Evolutionary conservation across 2,113 vertebrate species (phyloP), one percentile per base, ranked within the genome.

Genomic region (Phasianus colchicus): DNA sequence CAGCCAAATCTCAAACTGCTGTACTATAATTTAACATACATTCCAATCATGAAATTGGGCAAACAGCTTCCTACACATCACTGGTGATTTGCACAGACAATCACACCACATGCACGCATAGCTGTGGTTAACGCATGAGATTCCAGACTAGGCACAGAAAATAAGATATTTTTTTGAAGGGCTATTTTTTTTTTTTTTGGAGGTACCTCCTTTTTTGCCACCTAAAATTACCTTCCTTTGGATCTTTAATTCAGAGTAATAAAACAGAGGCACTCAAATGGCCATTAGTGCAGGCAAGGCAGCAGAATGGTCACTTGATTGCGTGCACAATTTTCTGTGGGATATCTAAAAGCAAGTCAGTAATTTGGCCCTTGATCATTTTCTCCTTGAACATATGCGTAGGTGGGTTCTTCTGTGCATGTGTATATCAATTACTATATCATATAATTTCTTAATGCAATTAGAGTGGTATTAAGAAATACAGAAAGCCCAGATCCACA

Each of bases 301-400:
- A 72, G 80, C 80, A 96, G 93, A 91, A 92, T 95, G 85, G 93
- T 91, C 79, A 81, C 88, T 90, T 93, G 88, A 96, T 95, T 97
- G 89, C 83, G 0, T 75, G 65, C 61, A 92, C 88, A 85, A 90
- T 94, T 96, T 96, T 90, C 93, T 79, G 83, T 86, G 82, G 72
- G 87, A 65, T 90, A 91, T 66, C 86, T 55, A 76, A 91, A 94
- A 94, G 86, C 84, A 91, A 91, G 89, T 94, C 89, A 92, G 89
- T 90, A 94, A 96, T 96, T 94, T 96, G 92, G 87, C 94, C 92
- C 91, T 81, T 96, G 86, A 92, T 86, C 72, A n/a, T 93, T 92
- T 96, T 90, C 88, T 94, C 76, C 75, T 80, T 50, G 20, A 58
- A 86, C 30, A 40, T 86, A 77, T 17, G 73, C 27, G 86, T 96